These are phyloP conservation scores for Nemapogon koenigi DNA, from an alignment of 2,888 invertebrate genomes.

Conservation along the genomic window DNA sequence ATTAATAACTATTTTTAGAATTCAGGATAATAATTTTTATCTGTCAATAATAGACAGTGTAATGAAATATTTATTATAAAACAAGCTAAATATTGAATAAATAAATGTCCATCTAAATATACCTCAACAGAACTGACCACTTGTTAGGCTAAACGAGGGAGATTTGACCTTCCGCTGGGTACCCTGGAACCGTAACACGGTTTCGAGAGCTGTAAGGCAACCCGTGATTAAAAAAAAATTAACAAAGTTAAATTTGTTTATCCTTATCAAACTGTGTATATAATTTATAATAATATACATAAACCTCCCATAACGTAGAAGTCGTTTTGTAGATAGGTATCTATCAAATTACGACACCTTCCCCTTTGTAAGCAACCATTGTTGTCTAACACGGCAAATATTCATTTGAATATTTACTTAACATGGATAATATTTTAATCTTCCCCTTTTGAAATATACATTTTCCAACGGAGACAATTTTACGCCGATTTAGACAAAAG, in stretches of 20 bases:
- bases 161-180: no score
- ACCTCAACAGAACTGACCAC: no score
- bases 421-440: slow-evolving; percentile 68
- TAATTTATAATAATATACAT: slow-evolving; percentile 62
- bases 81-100: no score
- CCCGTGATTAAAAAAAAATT: no score
- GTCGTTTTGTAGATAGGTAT: slow-evolving; percentile 63
- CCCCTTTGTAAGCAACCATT: slow-evolving; percentile 47
- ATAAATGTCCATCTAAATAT: no score
- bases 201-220: no score
- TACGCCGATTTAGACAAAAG: slow-evolving; percentile 42
- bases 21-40: no score
- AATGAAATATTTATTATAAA: no score
- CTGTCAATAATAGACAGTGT: no score
- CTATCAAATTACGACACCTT: slow-evolving; percentile 59
- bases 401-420: slow-evolving; percentile 68
- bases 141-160: no score
- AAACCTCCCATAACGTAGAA: slow-evolving; percentile 54
- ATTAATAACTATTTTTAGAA: no score
- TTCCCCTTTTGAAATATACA: slow-evolving; percentile 66
- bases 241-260: slow-evolving; percentile 46
- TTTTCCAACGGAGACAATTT: slow-evolving; percentile 65
- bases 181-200: no score
- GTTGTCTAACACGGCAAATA: slow-evolving; percentile 67
- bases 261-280: slow-evolving; percentile 57